A percentile compares a stretch with the other conserved stretches of the same genome.
Evolutionary conservation across 2,797 vertebrate species (phyloP).

Genomic region (Pseudochromis fuscus): DNA sequence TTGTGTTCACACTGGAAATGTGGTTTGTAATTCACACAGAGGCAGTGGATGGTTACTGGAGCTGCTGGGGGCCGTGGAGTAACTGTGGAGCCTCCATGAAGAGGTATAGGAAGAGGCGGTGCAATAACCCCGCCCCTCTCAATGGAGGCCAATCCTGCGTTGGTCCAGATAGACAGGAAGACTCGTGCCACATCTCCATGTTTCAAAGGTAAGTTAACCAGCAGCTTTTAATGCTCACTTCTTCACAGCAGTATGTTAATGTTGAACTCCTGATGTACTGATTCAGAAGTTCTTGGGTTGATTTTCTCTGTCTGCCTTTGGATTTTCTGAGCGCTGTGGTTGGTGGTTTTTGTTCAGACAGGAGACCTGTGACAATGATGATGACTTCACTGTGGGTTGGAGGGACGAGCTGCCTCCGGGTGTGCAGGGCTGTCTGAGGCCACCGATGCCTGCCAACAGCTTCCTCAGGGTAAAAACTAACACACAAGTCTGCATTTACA

Average conservation of each 20-base stretch:
- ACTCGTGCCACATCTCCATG: conserved; percentile 88
- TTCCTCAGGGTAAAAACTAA: conserved; percentile 86
- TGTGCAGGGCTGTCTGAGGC: conserved; percentile 86
- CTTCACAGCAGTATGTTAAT: too few species aligned
- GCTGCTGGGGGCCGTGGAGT: conserved; percentile 94
- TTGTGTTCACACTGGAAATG: not conserved
- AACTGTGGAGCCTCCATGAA: conserved; percentile 83
- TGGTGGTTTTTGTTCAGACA: conserved; percentile 76
- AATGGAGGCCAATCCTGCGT: conserved; percentile 85
- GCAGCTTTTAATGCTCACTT: not conserved
- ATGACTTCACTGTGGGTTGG: conserved; percentile 85
- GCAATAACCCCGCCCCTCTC: conserved; percentile 88
- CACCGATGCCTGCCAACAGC: conserved; percentile 84
- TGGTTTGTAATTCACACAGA: conserved; percentile 75
- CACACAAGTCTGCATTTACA: not conserved
- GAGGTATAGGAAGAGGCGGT: conserved; percentile 84
- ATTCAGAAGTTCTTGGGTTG: not conserved
- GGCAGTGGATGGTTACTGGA: conserved; percentile 90
- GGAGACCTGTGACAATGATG: conserved; percentile 90
- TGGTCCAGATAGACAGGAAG: conserved; percentile 80
- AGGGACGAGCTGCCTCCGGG: conserved; percentile 78
- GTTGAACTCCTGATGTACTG: too few species aligned
- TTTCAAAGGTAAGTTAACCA: conserved; percentile 80
- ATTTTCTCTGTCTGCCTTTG: not conserved
- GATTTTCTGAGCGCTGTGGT: not conserved